phyloP scores from a whole-genome alignment of 2,797 vertebrate species.

The Hybognathus amarus region DNA sequence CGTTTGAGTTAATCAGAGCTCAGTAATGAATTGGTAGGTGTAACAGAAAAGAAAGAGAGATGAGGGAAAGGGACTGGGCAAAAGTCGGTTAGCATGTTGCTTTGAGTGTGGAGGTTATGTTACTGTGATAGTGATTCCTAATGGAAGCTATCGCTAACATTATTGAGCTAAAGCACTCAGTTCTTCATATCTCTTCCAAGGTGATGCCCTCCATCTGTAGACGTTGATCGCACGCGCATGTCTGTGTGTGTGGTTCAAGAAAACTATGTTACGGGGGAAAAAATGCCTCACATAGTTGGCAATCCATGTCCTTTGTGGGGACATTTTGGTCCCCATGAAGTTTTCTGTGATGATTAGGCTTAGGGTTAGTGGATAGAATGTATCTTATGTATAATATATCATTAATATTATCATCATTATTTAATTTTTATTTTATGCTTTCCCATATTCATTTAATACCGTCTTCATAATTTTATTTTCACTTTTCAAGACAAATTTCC shows the following conservation, averaged over 20 bases:
- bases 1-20: neutral
- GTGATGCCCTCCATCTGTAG: conserved; percentile 1
- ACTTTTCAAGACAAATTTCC: neutral
- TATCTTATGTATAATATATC: neutral
- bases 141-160: neutral
- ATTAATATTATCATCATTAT: neutral
- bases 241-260: too few species aligned
- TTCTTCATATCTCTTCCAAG: conserved; percentile 18
- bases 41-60: neutral
- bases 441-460: neutral
- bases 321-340: too few species aligned
- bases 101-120: neutral
- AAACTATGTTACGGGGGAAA: neutral
- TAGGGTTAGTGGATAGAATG: too few species aligned
- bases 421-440: neutral
- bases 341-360: too few species aligned
- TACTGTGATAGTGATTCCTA: conserved; percentile 12
- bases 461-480: neutral
- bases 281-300: neutral
- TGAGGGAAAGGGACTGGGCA: neutral
- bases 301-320: too few species aligned
- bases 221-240: neutral
- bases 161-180: conserved; percentile 37
- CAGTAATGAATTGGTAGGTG: neutral
- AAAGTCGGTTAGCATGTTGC: neutral